Evolutionary conservation across 2,113 vertebrate species (phyloP).

Genomic region (Cromileptes altivelis): DNA sequence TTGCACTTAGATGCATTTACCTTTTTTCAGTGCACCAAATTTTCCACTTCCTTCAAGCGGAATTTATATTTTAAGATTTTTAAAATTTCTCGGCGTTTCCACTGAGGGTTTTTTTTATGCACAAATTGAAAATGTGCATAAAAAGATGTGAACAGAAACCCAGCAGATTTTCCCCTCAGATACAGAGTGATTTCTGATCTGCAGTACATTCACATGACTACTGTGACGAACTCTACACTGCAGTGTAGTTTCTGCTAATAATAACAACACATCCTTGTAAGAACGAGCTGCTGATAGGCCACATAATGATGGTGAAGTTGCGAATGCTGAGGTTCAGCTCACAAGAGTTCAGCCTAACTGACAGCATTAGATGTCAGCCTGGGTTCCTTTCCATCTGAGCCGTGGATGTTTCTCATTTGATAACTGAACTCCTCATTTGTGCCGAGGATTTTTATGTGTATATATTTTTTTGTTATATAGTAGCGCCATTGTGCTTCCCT

Average conservation of each 20-base stretch:
- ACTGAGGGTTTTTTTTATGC: no score
- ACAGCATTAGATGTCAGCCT: constrained; percentile 34
- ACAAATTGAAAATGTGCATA: no score
- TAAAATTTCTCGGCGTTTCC: no score
- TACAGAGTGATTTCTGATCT: neutral
- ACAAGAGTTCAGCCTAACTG: constrained; percentile 18
- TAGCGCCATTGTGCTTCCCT: constrained; percentile 30
- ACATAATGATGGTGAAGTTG: constrained; percentile 24
- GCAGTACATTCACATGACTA: no score
- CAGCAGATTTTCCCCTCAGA: no score
- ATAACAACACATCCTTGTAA: no score
- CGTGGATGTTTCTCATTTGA: constrained; percentile 59
- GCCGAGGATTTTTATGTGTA: neutral
- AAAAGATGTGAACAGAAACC: no score
- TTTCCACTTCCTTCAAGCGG: no score
- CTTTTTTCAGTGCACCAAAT: no score
- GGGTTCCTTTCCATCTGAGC: constrained; percentile 19
- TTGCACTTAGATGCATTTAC: no score
- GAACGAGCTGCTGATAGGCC: constrained; percentile 10
- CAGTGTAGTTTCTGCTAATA: neutral
- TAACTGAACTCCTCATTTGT: constrained; percentile 55
- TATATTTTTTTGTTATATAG: neutral
- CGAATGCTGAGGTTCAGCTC: neutral
- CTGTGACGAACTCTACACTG: neutral
- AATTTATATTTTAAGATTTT: no score